Conservation (phyloP, 2,888 invertebrate species). For the Lithophane ornitopus region DNA sequence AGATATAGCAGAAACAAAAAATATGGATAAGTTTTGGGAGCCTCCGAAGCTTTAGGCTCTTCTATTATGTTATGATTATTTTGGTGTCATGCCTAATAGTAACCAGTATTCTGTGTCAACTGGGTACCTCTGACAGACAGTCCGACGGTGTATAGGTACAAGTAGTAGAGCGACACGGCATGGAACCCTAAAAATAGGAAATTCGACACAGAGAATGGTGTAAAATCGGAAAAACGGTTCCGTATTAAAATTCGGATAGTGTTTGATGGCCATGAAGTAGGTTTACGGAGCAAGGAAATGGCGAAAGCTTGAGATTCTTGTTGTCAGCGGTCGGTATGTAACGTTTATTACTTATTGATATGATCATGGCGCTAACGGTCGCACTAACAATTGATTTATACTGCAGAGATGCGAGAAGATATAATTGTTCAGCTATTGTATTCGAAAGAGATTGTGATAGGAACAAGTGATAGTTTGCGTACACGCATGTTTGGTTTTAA, state of each 20-base stretch:
- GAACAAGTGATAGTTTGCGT: conserved; percentile 63
- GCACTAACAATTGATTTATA: conserved; percentile 50
- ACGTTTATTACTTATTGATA: conserved; percentile 50
- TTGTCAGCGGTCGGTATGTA: conserved; percentile 29
- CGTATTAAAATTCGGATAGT: conserved; percentile 56
- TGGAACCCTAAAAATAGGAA: conserved; percentile 52
- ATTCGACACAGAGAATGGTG: conserved; percentile 63
- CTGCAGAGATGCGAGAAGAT: conserved; percentile 52
- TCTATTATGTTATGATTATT: not conserved
- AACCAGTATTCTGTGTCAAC: not conserved
- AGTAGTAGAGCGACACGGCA: not conserved
- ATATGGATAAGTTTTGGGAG: too few species aligned
- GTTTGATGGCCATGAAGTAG: conserved; percentile 57
- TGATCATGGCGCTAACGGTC: conserved; percentile 53
- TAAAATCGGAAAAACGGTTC: conserved; percentile 66
- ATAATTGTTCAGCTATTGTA: conserved; percentile 64
- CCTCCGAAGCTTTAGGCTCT: too few species aligned
- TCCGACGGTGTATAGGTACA: not conserved
- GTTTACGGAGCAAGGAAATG: conserved; percentile 59
- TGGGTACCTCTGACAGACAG: not conserved
- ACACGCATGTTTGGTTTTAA: conserved; percentile 46
- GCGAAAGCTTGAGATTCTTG: conserved; percentile 63
- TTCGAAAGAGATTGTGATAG: conserved; percentile 54
- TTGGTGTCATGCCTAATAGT: not conserved
- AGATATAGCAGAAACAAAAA: too few species aligned